A percentile compares a stretch with the other conserved stretches of the same genome.
Evolutionary conservation across 2,113 vertebrate species (phyloP).

Genomic region (Labeo catla): DNA sequence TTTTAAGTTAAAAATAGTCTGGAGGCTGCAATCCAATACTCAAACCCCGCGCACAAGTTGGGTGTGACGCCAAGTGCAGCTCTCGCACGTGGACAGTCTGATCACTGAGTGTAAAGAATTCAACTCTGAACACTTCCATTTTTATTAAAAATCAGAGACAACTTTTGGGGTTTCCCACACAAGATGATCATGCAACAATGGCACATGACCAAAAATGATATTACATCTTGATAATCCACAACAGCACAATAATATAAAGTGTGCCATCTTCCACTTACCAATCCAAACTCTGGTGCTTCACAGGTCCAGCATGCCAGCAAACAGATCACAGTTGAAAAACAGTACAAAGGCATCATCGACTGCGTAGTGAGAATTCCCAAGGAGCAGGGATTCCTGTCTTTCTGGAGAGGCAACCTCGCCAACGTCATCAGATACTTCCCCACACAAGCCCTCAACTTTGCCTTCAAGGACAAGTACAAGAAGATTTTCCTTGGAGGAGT

Average conservation of each 20-base stretch:
- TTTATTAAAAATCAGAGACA: neutral
- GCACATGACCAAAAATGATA: neutral
- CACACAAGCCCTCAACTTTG: constrained; percentile 98
- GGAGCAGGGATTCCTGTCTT: constrained; percentile 94
- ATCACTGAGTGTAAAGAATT: neutral
- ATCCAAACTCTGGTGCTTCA: neutral
- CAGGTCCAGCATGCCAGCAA: constrained; percentile 99
- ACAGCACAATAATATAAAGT: neutral
- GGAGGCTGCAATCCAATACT: constrained; percentile 71
- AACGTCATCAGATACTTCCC: constrained; percentile 99
- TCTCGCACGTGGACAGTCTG: constrained; percentile 3
- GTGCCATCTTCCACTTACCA: neutral
- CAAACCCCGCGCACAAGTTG: constrained; percentile 62
- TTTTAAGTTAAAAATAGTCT: constrained; percentile 77
- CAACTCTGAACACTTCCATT: neutral
- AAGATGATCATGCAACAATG: neutral
- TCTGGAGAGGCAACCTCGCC: constrained; percentile 99
- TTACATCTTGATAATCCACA: neutral
- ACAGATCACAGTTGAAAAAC: constrained; percentile 90
- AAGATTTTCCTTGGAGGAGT: constrained; percentile 98
- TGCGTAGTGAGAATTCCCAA: constrained; percentile 94
- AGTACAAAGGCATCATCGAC: constrained; percentile 98
- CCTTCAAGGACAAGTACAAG: constrained; percentile 99
- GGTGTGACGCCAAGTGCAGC: constrained; percentile 33
- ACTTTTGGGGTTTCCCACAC: neutral